Conservation (phyloP, 2,888 invertebrate genomes). For the Limenitis camilla region DNA sequence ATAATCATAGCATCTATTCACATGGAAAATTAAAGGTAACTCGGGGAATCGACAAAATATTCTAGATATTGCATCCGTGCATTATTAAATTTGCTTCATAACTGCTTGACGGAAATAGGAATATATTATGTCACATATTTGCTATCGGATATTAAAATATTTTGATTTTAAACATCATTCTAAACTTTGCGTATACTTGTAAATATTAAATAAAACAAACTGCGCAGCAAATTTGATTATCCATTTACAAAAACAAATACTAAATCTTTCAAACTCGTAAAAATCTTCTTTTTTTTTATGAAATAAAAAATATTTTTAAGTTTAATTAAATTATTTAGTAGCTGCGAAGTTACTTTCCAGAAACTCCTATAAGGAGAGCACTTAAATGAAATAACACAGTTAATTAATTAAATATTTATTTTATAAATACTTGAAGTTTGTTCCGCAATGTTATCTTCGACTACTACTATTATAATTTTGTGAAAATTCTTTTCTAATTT, state of each 20-base stretch:
- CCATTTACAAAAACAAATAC: too few species aligned
- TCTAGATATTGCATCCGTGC: conserved; percentile 18
- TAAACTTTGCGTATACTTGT: neutral
- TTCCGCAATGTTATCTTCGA: neutral
- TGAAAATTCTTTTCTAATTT: conserved; percentile 48
- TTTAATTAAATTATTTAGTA: too few species aligned
- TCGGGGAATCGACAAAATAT: conserved; percentile 21
- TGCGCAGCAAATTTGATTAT: too few species aligned
- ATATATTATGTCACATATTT: conserved; percentile 7
- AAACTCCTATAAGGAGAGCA: too few species aligned
- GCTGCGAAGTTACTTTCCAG: too few species aligned
- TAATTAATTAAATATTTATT: neutral
- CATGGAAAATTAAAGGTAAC: conserved; percentile 25
- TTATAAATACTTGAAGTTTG: neutral
- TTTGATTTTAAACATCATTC: neutral
- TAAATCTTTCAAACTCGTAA: too few species aligned
- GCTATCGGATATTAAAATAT: conserved; percentile 2
- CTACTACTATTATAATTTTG: neutral
- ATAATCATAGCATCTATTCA: conserved; percentile 6
- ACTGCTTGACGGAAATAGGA: conserved; percentile 13
- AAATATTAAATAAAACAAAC: neutral
- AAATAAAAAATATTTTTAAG: too few species aligned
- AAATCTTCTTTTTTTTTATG: too few species aligned
- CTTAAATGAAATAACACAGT: too few species aligned
- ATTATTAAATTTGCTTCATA: conserved; percentile 11